Conservation (phyloP, 2,888 invertebrate genomes). For the Belgica antarctica region DNA sequence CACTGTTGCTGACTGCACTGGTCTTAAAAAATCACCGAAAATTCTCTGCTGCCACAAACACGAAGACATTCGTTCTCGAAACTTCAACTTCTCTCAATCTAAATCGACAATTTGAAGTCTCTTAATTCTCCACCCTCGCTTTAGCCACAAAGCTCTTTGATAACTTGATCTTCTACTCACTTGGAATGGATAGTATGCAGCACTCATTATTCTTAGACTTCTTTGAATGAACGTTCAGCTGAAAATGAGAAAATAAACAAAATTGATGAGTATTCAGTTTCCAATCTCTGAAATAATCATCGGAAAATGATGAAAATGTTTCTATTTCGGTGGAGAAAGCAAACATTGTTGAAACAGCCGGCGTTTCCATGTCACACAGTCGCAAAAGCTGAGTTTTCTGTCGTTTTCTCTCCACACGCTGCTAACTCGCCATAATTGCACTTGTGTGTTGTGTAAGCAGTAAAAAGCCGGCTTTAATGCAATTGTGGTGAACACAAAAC, state of each 20-base stretch:
- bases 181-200: conserved; percentile 85
- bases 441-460: background rate
- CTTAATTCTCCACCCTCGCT: too few relatives aligned
- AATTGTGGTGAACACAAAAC: too few relatives aligned
- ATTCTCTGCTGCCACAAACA: too few relatives aligned
- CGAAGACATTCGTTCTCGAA: too few relatives aligned
- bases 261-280: background rate
- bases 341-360: background rate
- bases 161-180: conserved; percentile 57
- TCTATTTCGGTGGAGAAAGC: conserved; percentile 11
- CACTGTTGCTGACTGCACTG: too few relatives aligned
- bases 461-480: conserved; percentile 1
- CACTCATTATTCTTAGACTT: conserved; percentile 61
- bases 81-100: too few relatives aligned
- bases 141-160: too few relatives aligned
- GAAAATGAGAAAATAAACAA: background rate
- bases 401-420: background rate
- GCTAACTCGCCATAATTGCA: background rate
- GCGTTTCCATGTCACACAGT: conserved; percentile 14
- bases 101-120: too few relatives aligned
- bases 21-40: too few relatives aligned
- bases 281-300: background rate
- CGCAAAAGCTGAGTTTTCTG: background rate
- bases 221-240: conserved; percentile 3
- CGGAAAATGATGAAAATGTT: background rate